Conservation (phyloP, 1,140 invertebrate species). For the Leptopilina boulardi region DNA sequence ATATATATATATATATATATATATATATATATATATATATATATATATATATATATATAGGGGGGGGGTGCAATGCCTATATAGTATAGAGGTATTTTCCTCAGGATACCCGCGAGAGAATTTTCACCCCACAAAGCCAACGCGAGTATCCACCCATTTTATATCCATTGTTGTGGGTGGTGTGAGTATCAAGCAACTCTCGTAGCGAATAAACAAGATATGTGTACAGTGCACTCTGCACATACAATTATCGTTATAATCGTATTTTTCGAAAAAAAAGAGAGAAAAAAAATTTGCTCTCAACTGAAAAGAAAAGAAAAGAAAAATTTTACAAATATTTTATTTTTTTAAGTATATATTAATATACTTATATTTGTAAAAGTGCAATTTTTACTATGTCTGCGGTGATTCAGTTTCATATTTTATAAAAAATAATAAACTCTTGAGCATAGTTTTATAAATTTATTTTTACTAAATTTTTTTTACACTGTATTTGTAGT, state of each 20-base stretch:
- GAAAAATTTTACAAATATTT: constrained; percentile 70
- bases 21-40: constrained; percentile 45
- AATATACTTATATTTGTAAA: no score
- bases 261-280: constrained; percentile 73
- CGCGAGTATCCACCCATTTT: constrained; percentile 53
- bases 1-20: constrained; percentile 47
- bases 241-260: constrained; percentile 75
- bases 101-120: constrained; percentile 58
- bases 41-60: constrained; percentile 9
- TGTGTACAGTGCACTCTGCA: constrained; percentile 67
- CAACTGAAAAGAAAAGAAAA: constrained; percentile 49
- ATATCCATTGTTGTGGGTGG: constrained; percentile 48
- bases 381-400: no score
- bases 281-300: no score
- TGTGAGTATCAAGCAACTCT: constrained; percentile 52
- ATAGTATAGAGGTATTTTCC: constrained; percentile 63
- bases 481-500: no score
- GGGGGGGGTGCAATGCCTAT: no score
- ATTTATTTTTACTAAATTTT: no score
- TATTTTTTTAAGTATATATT: constrained; percentile 55
- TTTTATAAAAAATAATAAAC: no score
- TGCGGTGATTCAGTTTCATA: no score
- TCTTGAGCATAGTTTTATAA: no score
- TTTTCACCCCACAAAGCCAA: constrained; percentile 62
- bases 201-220: constrained; percentile 71